Base-by-base conservation (phyloP, 2,113 vertebrate species). In the Ahaetulla prasina region DNA sequence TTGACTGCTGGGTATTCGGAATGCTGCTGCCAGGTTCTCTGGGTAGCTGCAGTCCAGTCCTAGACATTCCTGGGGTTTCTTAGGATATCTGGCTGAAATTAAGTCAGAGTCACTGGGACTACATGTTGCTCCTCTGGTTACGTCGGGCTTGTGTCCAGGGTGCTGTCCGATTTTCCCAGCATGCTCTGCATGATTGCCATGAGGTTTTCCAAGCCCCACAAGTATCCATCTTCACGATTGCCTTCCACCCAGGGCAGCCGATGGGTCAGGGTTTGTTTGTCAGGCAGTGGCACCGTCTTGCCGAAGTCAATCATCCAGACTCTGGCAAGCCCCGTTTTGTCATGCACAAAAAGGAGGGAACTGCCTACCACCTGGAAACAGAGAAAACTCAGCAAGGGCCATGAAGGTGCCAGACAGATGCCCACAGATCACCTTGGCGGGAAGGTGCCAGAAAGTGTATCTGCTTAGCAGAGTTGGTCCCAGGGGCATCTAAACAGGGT, bases 241-340 rank as follows among this genome's bases (percentile, higher is more conserved):
- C 99, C 98, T 94, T 99, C 99, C 0, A 94, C 88, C 98, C 98
- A 99, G 27, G 98, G 97, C 18, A 97, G 98, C 90, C 98, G 97
- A 97, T 99, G 99, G 95, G 98, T 98, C 93, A 99, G 96, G 0
- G 95, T 98, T 90, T 95, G 97, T 30, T 96, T 95, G 12, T 94
- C 94, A 0, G 96, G 97, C 88, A 99, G 97, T 25, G 97, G 97
- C 3, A 98, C 97, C 0, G 98, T 99, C 96, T 99, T 99, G 92
- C 99, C 98, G 2, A 99, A 99, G 97, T 99, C 99, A 0, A 99
- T 99, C 98, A 99, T 99, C 98, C 99, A 99, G 53, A 99, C 98
- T 50, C 96, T 97, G 80, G 98, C 98, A 92, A 97, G 97, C 63
- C 97, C 98, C 0, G 98, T 98, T 55, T 97, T 94, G 89, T 99